Conservation (phyloP, 2,888 invertebrate species). For the Sphaerophoria taeniata region DNA sequence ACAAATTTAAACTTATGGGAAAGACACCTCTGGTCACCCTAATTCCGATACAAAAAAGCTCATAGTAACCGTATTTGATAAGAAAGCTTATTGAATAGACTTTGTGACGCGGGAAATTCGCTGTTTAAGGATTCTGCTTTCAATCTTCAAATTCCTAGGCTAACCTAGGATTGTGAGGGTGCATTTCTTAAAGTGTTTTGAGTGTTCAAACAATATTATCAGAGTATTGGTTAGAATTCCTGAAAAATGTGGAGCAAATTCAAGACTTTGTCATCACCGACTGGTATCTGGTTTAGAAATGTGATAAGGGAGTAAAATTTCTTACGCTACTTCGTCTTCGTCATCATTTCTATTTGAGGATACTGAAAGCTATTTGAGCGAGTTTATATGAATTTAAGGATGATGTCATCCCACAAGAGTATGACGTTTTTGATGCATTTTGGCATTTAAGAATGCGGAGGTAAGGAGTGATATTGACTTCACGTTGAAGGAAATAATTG, state of each 20-base stretch:
- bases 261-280: constrained; percentile 17
- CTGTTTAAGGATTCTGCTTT: constrained; percentile 46
- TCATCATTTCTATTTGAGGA: background rate
- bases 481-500: constrained; percentile 14
- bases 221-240: background rate
- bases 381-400: constrained; percentile 9
- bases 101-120: constrained; percentile 40
- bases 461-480: background rate
- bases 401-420: constrained; percentile 16
- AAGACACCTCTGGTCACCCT: background rate
- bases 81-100: constrained; percentile 31
- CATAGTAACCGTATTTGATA: constrained; percentile 28
- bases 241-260: constrained; percentile 32
- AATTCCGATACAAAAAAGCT: constrained; percentile 36
- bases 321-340: constrained; percentile 2
- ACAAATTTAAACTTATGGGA: too few species aligned
- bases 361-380: background rate
- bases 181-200: background rate
- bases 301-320: constrained; percentile 30
- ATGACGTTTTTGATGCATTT: constrained; percentile 3
- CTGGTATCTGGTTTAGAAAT: constrained; percentile 39
- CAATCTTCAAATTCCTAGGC: background rate
- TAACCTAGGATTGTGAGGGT: background rate
- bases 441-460: constrained; percentile 7
- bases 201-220: background rate